A percentile compares a stretch with the other conserved stretches of the same genome.
phyloP scores from a whole-genome alignment of 2,113 vertebrate species.

The Corvus cornix region DNA sequence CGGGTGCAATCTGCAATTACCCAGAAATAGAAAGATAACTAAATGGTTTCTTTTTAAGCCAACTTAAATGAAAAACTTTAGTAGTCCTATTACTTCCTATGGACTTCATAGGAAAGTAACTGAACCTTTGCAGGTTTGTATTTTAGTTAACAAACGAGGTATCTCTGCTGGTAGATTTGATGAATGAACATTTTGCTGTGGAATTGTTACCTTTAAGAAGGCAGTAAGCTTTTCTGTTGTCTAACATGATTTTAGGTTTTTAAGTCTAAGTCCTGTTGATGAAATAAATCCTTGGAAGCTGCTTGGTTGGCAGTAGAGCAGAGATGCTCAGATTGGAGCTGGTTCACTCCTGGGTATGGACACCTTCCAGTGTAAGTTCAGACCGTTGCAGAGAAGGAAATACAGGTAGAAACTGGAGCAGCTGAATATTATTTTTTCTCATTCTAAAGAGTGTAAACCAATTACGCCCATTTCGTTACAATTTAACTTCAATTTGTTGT shows the following conservation, averaged over 20 bases:
- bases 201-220: neutral
- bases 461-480: neutral
- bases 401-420: neutral
- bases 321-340: neutral
- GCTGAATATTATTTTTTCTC: neutral
- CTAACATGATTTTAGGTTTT: neutral
- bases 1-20: neutral
- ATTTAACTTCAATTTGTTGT: neutral
- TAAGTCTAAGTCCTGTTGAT: neutral
- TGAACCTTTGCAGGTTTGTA: neutral
- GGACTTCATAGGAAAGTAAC: neutral
- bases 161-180: neutral
- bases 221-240: neutral
- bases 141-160: neutral
- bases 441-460: neutral
- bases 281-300: neutral
- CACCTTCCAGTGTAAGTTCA: neutral
- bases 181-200: neutral
- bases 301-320: neutral
- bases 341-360: neutral
- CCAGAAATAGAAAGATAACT: neutral
- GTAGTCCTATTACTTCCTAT: neutral
- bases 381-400: fast-evolving
- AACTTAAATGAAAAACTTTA: neutral
- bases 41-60: neutral